phyloP scores from a whole-genome alignment of 2,113 vertebrate genomes.

The Romanogobio albipinnatus region DNA sequence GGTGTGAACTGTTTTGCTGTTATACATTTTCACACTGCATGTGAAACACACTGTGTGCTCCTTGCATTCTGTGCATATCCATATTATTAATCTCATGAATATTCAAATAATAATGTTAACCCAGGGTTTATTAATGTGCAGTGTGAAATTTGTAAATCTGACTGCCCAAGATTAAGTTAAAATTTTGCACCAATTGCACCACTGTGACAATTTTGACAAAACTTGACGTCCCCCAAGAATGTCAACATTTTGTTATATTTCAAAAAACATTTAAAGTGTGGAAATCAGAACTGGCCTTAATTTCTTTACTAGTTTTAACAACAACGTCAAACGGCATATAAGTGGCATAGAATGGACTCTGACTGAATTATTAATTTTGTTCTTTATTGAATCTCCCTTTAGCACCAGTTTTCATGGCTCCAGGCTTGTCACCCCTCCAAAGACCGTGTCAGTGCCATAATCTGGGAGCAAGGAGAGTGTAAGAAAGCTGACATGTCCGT shows the following conservation, averaged over 20 bases:
- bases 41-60: background rate
- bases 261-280: background rate
- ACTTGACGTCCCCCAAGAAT: background rate
- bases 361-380: too few species aligned
- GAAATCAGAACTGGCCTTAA: background rate
- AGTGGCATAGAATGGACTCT: too few species aligned
- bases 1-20: background rate
- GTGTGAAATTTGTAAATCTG: too few species aligned
- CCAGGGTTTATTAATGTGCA: too few species aligned
- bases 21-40: too few species aligned
- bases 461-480: conserved; percentile 97
- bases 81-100: too few species aligned
- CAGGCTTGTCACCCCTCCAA: conserved; percentile 92
- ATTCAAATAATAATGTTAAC: too few species aligned
- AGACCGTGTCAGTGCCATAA: conserved; percentile 92
- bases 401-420: conserved; percentile 94
- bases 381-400: background rate
- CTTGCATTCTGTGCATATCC: background rate
- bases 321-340: too few species aligned
- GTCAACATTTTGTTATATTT: too few species aligned
- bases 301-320: background rate
- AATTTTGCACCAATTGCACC: too few species aligned
- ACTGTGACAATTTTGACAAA: background rate
- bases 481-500: conserved; percentile 98
- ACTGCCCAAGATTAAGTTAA: too few species aligned